phyloP scores from a whole-genome alignment of 1,140 invertebrate genomes.

The Drosophila tristis region DNA sequence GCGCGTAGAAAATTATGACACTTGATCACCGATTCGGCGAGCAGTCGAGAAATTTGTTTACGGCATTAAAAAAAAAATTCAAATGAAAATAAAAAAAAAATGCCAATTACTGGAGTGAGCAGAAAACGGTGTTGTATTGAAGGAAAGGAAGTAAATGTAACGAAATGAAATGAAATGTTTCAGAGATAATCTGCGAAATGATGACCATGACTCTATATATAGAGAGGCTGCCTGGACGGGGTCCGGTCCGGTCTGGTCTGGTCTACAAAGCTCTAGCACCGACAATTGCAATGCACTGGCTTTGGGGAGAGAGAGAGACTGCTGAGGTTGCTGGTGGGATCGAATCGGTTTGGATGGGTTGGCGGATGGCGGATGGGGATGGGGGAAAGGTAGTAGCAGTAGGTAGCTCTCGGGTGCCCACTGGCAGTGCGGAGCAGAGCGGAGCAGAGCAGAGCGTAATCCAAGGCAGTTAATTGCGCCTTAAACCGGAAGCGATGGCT shows the following conservation, averaged over 20 bases:
- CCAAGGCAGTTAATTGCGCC: slow-evolving; percentile 80
- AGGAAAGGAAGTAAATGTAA: slow-evolving; percentile 51
- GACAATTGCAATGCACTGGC: slow-evolving; percentile 38
- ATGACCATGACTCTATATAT: slow-evolving; percentile 73
- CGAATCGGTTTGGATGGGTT: neutral
- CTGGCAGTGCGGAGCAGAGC: slow-evolving; percentile 22
- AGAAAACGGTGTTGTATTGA: slow-evolving; percentile 49
- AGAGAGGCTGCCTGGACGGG: slow-evolving; percentile 26
- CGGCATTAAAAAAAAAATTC: slow-evolving; percentile 46
- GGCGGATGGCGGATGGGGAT: neutral
- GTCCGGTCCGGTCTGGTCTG: slow-evolving; percentile 8
- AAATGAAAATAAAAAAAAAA: slow-evolving; percentile 12
- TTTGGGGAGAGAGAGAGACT: too few species aligned
- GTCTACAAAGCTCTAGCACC: slow-evolving; percentile 37
- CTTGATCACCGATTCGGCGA: slow-evolving; percentile 49
- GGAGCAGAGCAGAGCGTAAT: slow-evolving; percentile 62
- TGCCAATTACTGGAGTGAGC: slow-evolving; percentile 61
- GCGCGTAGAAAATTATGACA: slow-evolving; percentile 66
- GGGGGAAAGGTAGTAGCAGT: slow-evolving; percentile 1
- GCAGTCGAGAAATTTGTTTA: slow-evolving; percentile 65
- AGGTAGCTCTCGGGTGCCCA: slow-evolving; percentile 7
- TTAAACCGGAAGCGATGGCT: slow-evolving; percentile 82
- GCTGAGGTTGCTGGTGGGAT: too few species aligned
- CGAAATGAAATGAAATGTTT: slow-evolving; percentile 50
- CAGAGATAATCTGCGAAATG: slow-evolving; percentile 74